Base-by-base conservation (phyloP, 2,113 vertebrate species). In the Brachyhypopomus occidentalis region DNA sequence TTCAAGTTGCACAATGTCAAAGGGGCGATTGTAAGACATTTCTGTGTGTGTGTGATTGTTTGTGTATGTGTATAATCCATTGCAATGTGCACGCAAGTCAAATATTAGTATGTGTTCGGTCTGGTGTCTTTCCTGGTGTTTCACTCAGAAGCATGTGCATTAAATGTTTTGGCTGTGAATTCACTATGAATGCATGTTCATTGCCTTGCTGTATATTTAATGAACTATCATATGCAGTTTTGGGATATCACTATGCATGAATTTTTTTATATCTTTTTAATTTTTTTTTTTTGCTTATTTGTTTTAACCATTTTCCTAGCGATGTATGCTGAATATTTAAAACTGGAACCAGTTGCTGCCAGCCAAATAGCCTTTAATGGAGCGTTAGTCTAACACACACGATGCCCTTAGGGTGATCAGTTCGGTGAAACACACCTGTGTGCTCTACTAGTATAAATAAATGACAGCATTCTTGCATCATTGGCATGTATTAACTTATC, bases 361-460 rank as follows among this genome's bases (percentile, higher is more conserved):
- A 48, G 41, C 60, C 17, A 74, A 36, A 73, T 16, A 59, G 52
- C 72, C 45, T 69, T 82, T 34, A 52, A 41, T 69, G 63, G 79
- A 59, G 34, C 66, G 80, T 62, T 41, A 62, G 77, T 23, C 58
- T 71, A 60, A 77, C 55, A 59, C 45, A 69, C 72, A 77, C 56
- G 30, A 45, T 36, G 77, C 67, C 62, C 78, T 85, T 75, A 83
- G 73, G 72, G n/a, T 62, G 73, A 77, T 79, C 71, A 52, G 12
- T 11, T 52, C 12, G 9, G 45, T 52, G 45, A 52, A 52, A 52
- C 45, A 78, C 82, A 77, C 76, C 38, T 69, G 79, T 88, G 80
- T 88, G 85, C 78, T 84, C 84, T 83, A 88, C 82, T 84, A 88
- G 84, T 85, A 86, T 89, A 84, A 89, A 82, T 64, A 55, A 22